phyloP scores from a whole-genome alignment of 2,888 invertebrate genomes.

The Campoplex nolae region DNA sequence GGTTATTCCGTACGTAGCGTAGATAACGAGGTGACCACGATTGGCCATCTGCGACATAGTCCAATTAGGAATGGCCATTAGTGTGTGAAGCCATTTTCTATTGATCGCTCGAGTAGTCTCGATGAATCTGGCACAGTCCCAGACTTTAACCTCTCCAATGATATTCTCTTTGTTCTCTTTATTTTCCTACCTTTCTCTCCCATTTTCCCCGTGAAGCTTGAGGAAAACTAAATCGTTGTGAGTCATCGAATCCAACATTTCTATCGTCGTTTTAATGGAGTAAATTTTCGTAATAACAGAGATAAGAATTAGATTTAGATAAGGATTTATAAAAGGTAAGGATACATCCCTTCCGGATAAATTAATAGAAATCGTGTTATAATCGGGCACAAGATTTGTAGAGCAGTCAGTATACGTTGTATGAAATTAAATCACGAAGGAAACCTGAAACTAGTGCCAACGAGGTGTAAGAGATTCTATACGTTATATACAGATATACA shows the following conservation, averaged over 20 bases:
- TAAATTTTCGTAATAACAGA: neutral
- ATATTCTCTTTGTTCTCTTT: neutral
- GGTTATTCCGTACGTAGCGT: constrained; percentile 21
- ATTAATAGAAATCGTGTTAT: constrained; percentile 25
- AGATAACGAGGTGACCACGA: constrained; percentile 75
- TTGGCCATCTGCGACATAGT: constrained; percentile 73
- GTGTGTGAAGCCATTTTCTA: constrained; percentile 71
- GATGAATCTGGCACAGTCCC: constrained; percentile 32
- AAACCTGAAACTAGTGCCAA: constrained; percentile 20
- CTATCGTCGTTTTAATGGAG: neutral
- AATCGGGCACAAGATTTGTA: constrained; percentile 24
- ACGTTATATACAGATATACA: neutral
- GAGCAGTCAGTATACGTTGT: constrained; percentile 6
- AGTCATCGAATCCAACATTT: neutral
- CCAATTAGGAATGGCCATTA: constrained; percentile 76
- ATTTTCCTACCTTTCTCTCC: neutral
- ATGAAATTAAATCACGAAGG: constrained; percentile 49
- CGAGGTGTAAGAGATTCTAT: constrained; percentile 37
- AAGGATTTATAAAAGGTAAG: neutral
- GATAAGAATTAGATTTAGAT: neutral
- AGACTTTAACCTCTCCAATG: constrained; percentile 12
- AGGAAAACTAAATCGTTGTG: neutral
- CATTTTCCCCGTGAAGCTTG: neutral
- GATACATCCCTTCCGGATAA: neutral
- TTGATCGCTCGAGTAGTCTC: constrained; percentile 11